Base-by-base conservation (phyloP, 37 sponge, comb jelly and placozoan genomes). In the Beroe ovata region DNA sequence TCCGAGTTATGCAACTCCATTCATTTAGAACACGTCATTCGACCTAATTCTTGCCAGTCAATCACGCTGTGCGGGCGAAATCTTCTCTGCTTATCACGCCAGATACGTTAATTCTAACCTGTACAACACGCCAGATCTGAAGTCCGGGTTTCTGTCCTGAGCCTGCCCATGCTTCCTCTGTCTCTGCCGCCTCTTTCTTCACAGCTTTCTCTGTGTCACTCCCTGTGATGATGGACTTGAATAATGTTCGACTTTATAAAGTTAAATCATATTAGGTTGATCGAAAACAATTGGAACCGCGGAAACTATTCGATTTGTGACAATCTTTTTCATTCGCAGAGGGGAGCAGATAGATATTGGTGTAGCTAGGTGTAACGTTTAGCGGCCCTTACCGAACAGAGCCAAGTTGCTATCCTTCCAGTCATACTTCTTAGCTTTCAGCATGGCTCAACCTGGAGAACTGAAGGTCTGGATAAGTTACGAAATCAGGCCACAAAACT, bases 61-160 rank as follows among this genome's bases (percentile, higher is more conserved):
- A 47, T 47, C 54, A 47, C 54, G 54, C 54, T 11, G 11, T 11
- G 6, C 6, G 11, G 6, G 54, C 11, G 11, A 47, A 47, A 16
- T 47, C 54, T 47, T 11, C 6, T 11, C 54, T 16, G 11, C 11
- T 16, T 6, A 47, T 47, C 54, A 47, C 54, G 54, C 54, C 54
- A 47, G 11, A n/a, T 47, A 16, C 54, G 6, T 47, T 47, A 47
- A 47, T 47, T 47, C 54, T 47, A 6, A 77, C 95, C 92, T 97
- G 95, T 64, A 93, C 95, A 71, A 97, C 95, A 19, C 98, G 72
- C 98, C 98, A 97, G 60, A 97, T 92, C 90, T 94, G 92, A 32
- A 97, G 34, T 0, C 95, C 95, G 1, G 95, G 94, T 0, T 60
- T 64, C 66, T 91, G 60, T 19, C 98, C 98, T 0, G 95, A 95